These are phyloP conservation scores for Actenoides lindsayi DNA, from an alignment of 2,113 vertebrate genomes.

Conservation along the genomic window DNA sequence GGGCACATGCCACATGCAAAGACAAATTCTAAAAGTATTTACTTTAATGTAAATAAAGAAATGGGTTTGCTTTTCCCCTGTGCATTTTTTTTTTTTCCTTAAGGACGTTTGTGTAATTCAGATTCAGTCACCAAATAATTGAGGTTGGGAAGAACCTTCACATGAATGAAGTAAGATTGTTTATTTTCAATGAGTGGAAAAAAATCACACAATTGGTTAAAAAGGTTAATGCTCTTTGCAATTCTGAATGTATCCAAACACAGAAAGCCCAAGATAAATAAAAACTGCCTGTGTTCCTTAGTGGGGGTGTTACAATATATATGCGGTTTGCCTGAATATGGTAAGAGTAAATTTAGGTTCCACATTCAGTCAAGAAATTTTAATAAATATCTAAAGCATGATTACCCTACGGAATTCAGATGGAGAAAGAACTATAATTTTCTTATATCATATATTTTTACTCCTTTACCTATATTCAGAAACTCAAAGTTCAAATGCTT, in stretches of 20 bases:
- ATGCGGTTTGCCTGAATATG: background rate
- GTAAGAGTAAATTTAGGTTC: background rate
- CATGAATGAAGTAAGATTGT: background rate
- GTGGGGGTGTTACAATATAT: fast-evolving
- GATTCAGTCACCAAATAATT: background rate
- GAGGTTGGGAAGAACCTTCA: background rate
- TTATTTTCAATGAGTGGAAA: background rate
- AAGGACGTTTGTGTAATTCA: background rate
- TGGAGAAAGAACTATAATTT: background rate
- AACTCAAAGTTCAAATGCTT: background rate
- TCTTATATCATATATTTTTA: background rate
- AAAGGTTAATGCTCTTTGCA: background rate
- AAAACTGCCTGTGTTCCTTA: background rate
- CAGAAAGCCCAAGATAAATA: background rate
- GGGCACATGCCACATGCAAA: background rate
- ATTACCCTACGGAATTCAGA: background rate
- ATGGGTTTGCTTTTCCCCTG: background rate
- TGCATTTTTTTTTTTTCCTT: too few relatives aligned
- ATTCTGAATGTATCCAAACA: background rate
- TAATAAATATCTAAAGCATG: background rate
- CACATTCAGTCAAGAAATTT: background rate
- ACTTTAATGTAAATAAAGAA: background rate
- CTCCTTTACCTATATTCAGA: background rate
- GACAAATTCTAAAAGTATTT: background rate
- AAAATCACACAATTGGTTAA: background rate